Percentiles rank a stretch among this genome's conserved stretches.
These are phyloP conservation scores for Trissonchulus sp. DNA, from an alignment of 2,888 invertebrate genomes.

Conservation along the genomic window DNA sequence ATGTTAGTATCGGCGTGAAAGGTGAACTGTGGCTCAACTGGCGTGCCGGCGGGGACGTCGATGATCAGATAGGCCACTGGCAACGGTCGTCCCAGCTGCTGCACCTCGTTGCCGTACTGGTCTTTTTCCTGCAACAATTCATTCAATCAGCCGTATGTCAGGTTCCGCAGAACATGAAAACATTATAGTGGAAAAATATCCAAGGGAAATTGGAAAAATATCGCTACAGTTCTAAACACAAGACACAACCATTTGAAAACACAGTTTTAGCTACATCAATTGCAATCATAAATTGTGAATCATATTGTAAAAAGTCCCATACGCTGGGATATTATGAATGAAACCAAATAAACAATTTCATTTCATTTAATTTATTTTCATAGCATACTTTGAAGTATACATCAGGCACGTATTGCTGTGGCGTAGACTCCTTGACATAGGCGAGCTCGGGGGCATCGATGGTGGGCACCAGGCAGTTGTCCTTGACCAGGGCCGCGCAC, in stretches of 20 bases:
- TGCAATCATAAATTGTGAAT: no score
- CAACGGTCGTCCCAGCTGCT: constrained; percentile 80
- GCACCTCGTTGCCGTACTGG: constrained; percentile 92
- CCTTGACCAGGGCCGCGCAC: constrained; percentile 90
- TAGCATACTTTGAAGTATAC: constrained; percentile 97
- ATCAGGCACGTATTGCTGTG: constrained; percentile 91
- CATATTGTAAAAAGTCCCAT: no score
- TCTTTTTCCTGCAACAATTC: constrained; percentile 94
- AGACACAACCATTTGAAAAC: no score
- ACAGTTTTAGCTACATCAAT: no score
- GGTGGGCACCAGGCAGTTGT: constrained; percentile 87
- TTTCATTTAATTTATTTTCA: no score
- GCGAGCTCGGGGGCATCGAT: constrained; percentile 94
- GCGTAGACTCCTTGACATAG: constrained; percentile 80
- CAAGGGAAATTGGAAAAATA: no score
- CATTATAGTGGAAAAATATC: no score
- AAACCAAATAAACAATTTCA: no score
- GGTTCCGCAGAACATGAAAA: no score
- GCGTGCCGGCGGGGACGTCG: constrained; percentile 90
- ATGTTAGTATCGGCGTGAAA: constrained; percentile 61
- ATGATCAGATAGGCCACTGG: constrained; percentile 95
- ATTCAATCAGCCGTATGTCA: constrained; percentile 42
- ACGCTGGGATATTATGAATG: no score
- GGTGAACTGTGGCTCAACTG: constrained; percentile 69
- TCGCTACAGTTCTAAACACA: no score